Base-by-base conservation (phyloP, 2,888 invertebrate species). In the Trisateles emortualis region DNA sequence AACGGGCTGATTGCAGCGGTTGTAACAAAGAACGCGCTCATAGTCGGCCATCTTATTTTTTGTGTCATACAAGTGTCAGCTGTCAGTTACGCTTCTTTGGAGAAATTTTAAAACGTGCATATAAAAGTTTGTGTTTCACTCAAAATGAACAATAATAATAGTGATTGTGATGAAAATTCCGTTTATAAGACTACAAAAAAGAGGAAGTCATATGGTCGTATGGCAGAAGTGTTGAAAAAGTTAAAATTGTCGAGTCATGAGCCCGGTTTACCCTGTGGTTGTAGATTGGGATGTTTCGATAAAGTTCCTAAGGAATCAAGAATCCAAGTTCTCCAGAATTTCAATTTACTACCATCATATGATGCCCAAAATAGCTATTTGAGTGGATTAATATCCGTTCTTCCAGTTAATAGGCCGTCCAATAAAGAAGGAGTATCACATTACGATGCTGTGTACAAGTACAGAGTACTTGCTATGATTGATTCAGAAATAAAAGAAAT, bases 151-250 rank as follows among this genome's bases (percentile, higher is more conserved):
- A n/a, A n/a, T n/a, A n/a, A n/a, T n/a, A n/a, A n/a, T n/a, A n/a
- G n/a, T 53, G 48, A 48, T 53, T 53, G 47, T 48, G 53, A 48
- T 47, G 53, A 53, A 47, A 48, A 53, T 47, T 36, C 36, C 30
- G 24, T 46, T 47, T 47, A 52, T 33, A 33, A 52, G 52, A 47
- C 52, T 42, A 53, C 54, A 4, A 54, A 54, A 54, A 54, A 54
- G 44, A 47, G 54, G 17, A 54, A 54, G 29, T 47, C 46, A 46
- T 39, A 44, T 30, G 44, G 48, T 44, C 44, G 49, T 9, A 49
- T 48, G 36, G 44, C 46, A 44, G 54, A 54, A 46, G 53, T 54
- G 42, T 42, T 49, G 36, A 49, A 56, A 55, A 56, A 47, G 45
- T 39, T 56, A 44, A 41, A 40, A 47, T 44, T 56, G 26, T 44